Conservation (phyloP, 2,113 vertebrate genomes). For the Butastur rufipennis region DNA sequence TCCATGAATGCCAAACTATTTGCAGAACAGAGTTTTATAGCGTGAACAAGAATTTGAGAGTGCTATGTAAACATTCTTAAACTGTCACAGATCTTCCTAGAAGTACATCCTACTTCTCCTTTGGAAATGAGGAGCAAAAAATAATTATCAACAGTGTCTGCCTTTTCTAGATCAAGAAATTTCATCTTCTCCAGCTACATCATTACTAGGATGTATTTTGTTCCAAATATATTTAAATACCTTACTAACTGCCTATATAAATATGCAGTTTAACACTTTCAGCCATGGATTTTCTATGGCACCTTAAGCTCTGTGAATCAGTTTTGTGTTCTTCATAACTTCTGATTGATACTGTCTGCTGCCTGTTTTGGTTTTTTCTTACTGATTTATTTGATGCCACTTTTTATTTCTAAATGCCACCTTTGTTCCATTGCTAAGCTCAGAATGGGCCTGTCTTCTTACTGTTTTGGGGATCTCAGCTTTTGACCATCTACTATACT, state of each 20-base stretch:
- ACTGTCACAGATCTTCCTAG: neutral
- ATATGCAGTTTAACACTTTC: neutral
- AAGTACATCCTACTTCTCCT: neutral
- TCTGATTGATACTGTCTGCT: neutral
- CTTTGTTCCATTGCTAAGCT: neutral
- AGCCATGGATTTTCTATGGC: neutral
- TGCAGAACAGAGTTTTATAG: neutral
- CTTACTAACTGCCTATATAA: neutral
- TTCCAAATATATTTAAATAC: neutral
- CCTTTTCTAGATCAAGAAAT: neutral
- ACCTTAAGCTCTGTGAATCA: neutral
- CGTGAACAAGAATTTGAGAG: neutral
- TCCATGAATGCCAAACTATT: neutral
- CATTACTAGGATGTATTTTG: neutral
- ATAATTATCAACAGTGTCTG: neutral
- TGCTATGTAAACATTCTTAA: neutral
- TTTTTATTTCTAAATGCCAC: neutral
- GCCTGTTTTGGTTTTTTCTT: neutral
- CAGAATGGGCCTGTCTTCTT: neutral
- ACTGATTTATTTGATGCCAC: neutral
- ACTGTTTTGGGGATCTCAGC: neutral
- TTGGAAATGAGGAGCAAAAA: neutral
- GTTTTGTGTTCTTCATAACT: neutral
- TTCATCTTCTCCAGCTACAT: neutral
- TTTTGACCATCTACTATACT: neutral